Evolutionary conservation across 2,888 invertebrate species (phyloP).

Genomic region (Entomobrya proxima): DNA sequence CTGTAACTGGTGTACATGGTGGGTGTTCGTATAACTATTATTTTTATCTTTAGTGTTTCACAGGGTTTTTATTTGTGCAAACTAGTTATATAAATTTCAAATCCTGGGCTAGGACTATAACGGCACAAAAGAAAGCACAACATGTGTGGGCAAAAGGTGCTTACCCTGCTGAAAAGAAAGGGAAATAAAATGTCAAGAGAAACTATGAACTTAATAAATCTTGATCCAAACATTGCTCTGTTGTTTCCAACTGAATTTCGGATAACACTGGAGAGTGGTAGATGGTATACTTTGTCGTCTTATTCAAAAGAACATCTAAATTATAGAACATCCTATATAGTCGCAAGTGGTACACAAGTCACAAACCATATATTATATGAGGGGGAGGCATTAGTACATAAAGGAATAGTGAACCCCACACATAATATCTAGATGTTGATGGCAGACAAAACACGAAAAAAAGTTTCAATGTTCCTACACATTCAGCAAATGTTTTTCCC

Average conservation of each 20-base stretch:
- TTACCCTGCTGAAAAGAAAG: constrained; percentile 11
- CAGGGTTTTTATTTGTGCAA: too few relatives aligned
- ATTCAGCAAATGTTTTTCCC: background rate
- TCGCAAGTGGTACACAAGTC: too few relatives aligned
- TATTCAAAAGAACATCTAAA: background rate
- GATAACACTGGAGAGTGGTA: too few relatives aligned
- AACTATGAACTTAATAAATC: constrained; percentile 50
- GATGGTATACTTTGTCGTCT: background rate
- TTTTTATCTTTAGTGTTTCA: background rate
- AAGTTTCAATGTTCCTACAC: constrained; percentile 1
- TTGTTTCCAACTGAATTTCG: background rate
- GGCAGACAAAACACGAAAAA: constrained; percentile 9
- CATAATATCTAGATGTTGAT: background rate
- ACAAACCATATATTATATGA: background rate
- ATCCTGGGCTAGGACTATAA: background rate
- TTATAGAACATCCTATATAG: too few relatives aligned
- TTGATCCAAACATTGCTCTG: constrained; percentile 19
- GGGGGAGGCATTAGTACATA: background rate
- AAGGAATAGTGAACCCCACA: background rate
- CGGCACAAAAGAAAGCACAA: background rate
- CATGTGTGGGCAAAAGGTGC: background rate
- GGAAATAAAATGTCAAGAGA: constrained; percentile 14
- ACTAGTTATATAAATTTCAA: background rate
- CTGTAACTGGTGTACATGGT: background rate
- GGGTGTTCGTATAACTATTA: background rate